A percentile compares a stretch with the other conserved stretches of the same genome.
These are phyloP conservation scores for Megaceryle torquata DNA, from an alignment of 2,113 vertebrate species.

Conservation along the genomic window DNA sequence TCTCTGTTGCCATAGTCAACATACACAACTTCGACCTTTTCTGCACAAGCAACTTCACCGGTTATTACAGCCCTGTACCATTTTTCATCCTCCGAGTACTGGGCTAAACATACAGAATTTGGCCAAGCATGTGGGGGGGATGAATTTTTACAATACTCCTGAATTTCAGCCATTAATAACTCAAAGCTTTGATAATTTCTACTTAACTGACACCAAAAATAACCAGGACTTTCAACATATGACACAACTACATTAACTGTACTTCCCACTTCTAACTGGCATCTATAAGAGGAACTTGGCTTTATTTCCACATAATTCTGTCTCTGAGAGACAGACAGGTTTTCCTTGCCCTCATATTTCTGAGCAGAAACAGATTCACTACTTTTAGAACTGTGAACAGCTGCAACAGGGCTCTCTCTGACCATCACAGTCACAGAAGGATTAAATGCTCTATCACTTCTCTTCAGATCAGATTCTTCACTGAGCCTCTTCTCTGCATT, in stretches of 20 bases:
- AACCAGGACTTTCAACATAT: slow-evolving; percentile 79
- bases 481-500: not conserved
- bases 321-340: not conserved
- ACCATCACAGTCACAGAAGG: not conserved
- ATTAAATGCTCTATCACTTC: not conserved
- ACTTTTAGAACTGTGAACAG: not conserved
- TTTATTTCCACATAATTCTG: slow-evolving; percentile 34
- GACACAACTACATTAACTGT: slow-evolving; percentile 85
- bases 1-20: slow-evolving; percentile 89
- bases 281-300: not conserved
- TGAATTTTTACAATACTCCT: slow-evolving; percentile 77
- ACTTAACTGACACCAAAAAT: slow-evolving; percentile 92
- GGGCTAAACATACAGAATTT: slow-evolving; percentile 81
- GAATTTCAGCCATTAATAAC: slow-evolving; percentile 84
- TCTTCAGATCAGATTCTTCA: not conserved
- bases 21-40: slow-evolving; percentile 80
- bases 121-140: slow-evolving; percentile 61
- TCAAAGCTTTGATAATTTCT: slow-evolving; percentile 69
- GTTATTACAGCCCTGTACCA: slow-evolving; percentile 91
- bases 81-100: slow-evolving; percentile 73
- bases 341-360: not conserved
- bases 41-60: slow-evolving; percentile 40
- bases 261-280: slow-evolving; percentile 82
- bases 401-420: not conserved
- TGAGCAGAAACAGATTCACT: not conserved